Evolutionary conservation across 2,113 vertebrate species (phyloP).

Genomic region (Salminus brasiliensis): DNA sequence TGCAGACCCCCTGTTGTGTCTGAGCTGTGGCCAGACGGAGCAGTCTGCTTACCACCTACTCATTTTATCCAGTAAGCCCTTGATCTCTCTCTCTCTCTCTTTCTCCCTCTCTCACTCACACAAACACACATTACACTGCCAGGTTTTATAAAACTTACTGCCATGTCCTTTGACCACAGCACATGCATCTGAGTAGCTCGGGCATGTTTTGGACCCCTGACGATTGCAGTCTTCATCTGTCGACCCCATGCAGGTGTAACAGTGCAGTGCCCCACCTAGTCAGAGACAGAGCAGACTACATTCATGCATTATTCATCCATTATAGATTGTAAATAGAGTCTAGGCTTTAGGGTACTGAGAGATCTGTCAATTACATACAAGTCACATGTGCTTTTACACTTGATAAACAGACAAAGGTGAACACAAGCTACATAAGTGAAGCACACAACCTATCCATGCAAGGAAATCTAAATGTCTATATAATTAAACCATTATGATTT

Average conservation of each 20-base stretch:
- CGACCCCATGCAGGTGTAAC: conserved; percentile 87
- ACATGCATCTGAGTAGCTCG: conserved; percentile 84
- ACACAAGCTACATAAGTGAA: not conserved
- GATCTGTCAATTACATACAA: not conserved
- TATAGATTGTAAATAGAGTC: not conserved
- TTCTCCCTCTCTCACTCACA: not conserved
- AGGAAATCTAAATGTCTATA: too few species aligned
- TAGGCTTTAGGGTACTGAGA: not conserved
- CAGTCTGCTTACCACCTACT: conserved; percentile 44
- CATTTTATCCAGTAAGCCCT: not conserved
- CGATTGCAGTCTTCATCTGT: conserved; percentile 87
- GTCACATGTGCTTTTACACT: not conserved
- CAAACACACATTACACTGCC: conserved; percentile 2
- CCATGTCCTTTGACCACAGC: conserved; percentile 82
- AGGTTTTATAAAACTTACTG: conserved; percentile 75
- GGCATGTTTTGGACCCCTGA: conserved; percentile 84
- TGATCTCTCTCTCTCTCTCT: conserved; percentile 14
- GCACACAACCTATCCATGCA: not conserved
- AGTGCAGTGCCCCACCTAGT: conserved; percentile 81
- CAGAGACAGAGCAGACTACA: conserved; percentile 18
- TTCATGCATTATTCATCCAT: not conserved
- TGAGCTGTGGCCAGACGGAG: conserved; percentile 58
- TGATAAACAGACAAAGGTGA: not conserved
- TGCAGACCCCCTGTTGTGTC: conserved; percentile 58
- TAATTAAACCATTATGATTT: too few species aligned